Evolutionary conservation across 2,797 vertebrate genomes (phyloP).

Genomic region (Acanthis flammea): DNA sequence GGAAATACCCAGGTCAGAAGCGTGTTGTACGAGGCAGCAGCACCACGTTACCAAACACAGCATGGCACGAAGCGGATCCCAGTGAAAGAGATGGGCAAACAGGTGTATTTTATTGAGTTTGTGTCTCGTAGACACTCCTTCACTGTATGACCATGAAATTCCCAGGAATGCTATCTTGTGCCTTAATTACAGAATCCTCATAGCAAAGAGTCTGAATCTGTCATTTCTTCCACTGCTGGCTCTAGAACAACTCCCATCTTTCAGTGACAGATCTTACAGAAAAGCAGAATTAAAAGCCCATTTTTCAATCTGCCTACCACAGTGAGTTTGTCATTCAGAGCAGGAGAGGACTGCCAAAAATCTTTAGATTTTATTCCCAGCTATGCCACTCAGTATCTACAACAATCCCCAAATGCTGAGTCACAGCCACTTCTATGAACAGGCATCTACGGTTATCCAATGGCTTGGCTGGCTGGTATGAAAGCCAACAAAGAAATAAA

Average conservation of each 20-base stretch:
- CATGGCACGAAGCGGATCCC: background rate
- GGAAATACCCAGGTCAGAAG: background rate
- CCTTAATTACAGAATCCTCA: background rate
- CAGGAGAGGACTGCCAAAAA: background rate
- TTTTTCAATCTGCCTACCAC: background rate
- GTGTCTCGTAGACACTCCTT: background rate
- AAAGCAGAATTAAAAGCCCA: background rate
- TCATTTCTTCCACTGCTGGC: background rate
- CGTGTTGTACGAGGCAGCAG: accelerated
- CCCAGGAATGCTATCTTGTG: background rate
- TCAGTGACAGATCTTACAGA: background rate
- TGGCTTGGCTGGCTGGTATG: background rate
- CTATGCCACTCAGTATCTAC: background rate
- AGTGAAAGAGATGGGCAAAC: background rate
- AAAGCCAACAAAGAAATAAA: background rate
- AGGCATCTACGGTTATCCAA: background rate
- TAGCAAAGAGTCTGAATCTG: background rate
- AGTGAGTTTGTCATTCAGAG: background rate
- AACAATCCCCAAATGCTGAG: background rate
- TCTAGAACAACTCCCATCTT: background rate
- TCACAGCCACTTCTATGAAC: background rate
- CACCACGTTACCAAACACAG: background rate
- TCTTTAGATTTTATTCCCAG: background rate
- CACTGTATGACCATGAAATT: background rate
- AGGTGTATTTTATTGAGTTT: background rate